Evolutionary conservation across 1,140 invertebrate species (phyloP).

Genomic region (Harlomillsia oculata): DNA sequence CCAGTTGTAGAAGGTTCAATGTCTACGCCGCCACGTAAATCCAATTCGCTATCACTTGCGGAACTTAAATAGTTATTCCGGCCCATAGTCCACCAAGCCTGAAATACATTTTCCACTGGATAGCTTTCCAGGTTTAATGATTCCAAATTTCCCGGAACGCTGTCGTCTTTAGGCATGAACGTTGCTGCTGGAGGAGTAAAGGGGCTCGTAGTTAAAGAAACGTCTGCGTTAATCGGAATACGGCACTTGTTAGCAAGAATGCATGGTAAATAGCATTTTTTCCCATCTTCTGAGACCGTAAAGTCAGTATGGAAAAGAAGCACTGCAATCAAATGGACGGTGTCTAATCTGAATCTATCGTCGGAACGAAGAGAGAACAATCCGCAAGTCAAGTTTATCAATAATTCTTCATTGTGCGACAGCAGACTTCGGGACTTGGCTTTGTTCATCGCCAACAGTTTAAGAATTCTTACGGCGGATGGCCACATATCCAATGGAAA

Average conservation of each 20-base stretch:
- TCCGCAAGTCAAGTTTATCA: not conserved
- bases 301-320: not conserved
- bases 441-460: not conserved
- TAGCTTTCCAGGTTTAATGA: not conserved
- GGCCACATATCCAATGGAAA: constrained; percentile 4
- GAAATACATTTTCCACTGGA: constrained; percentile 5
- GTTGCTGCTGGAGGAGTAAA: not conserved
- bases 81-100: not conserved
- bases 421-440: not conserved
- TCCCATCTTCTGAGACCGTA: not conserved
- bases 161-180: not conserved
- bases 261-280: not conserved
- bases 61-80: not conserved
- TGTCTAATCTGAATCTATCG: not conserved
- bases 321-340: not conserved
- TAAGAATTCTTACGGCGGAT: not conserved
- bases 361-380: not conserved
- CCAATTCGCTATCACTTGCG: too few species aligned
- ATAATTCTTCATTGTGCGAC: not conserved
- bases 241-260: not conserved
- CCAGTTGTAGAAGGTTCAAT: too few species aligned
- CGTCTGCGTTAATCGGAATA: not conserved
- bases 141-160: too few species aligned
- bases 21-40: too few species aligned
- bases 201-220: not conserved